phyloP scores from a whole-genome alignment of 2,113 vertebrate genomes.

The Alligator sinensis region DNA sequence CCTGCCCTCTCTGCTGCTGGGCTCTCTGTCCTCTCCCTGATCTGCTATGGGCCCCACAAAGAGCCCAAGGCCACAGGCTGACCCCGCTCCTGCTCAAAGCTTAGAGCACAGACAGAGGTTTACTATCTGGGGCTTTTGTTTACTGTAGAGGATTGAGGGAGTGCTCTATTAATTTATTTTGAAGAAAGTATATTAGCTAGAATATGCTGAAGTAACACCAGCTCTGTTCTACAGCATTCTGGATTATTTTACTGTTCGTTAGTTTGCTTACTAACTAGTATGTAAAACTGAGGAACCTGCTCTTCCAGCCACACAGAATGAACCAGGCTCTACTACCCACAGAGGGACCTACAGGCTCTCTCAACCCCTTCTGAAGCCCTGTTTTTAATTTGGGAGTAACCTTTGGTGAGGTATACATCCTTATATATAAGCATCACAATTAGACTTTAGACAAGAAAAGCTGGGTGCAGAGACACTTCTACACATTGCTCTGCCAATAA shows the following conservation, averaged over 20 bases:
- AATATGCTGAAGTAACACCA: neutral
- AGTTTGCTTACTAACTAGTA: neutral
- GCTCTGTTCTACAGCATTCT: neutral
- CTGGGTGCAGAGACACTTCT: fast-evolving
- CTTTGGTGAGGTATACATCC: neutral
- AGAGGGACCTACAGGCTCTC: neutral
- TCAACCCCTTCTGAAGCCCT: neutral
- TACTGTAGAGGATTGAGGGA: neutral
- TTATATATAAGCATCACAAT: too few species aligned
- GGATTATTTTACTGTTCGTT: neutral
- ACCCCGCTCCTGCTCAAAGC: too few species aligned
- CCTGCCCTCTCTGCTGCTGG: too few species aligned
- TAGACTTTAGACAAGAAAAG: neutral
- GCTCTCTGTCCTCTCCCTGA: too few species aligned
- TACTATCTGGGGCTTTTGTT: neutral
- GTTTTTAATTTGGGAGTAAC: neutral
- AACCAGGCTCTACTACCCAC: neutral
- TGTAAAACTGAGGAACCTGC: neutral
- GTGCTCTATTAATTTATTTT: neutral
- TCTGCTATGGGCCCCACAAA: too few species aligned
- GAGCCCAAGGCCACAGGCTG: too few species aligned
- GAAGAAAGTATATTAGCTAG: neutral
- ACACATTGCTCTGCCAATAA: neutral
- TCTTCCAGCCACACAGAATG: neutral
- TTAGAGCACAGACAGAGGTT: too few species aligned